Base-by-base conservation (phyloP, 2,797 vertebrate species). In the Botia almorhae region DNA sequence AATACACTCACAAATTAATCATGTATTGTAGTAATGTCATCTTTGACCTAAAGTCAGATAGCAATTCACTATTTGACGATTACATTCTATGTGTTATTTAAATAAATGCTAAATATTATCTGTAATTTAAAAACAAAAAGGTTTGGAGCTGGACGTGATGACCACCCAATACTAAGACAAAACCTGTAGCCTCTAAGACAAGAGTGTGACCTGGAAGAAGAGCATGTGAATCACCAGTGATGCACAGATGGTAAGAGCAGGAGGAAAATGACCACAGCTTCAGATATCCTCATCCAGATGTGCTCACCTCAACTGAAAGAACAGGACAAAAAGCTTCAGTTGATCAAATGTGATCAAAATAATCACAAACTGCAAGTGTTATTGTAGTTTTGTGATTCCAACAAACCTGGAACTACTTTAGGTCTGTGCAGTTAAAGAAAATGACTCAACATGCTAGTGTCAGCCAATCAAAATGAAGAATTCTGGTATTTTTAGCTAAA, bases 241-340 rank as follows among this genome's bases (percentile, higher is more conserved):
- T 5, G 4, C 64, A 82, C 53, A 76, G 10, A 10, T n/a, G 2
- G 17, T 21, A 51, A 21, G 4, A 21, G 43, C 53, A 76, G 46
- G 1, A 16, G n/a, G 67, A 68, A 69, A 83, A 61, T 55, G 65
- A 64, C 76, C 53, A 81, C 33, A 26, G 29, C 64, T 73, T 82
- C 14, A 71, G 39, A 84, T 55, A n/a, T 86, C 87, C 82, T 84
- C 84, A 7, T 84, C 50, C 48, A 83, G 75, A 69, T 76, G 68
- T 39, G 16, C 88, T 88, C 82, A 94, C 79, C 91, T 94, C 48
- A 91, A 92, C 93, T 95, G 89, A 6, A 82, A 87, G 16, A 83
- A 46, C 74, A 21, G 1, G 16, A 70, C 68, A 69, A 8, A 12
- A 69, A 0, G 64, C 17, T 19, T 81, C 51, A 75, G 70, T 78